These are phyloP conservation scores for Petrophora chlorosata DNA, from an alignment of 2,888 invertebrate species.

Conservation along the genomic window DNA sequence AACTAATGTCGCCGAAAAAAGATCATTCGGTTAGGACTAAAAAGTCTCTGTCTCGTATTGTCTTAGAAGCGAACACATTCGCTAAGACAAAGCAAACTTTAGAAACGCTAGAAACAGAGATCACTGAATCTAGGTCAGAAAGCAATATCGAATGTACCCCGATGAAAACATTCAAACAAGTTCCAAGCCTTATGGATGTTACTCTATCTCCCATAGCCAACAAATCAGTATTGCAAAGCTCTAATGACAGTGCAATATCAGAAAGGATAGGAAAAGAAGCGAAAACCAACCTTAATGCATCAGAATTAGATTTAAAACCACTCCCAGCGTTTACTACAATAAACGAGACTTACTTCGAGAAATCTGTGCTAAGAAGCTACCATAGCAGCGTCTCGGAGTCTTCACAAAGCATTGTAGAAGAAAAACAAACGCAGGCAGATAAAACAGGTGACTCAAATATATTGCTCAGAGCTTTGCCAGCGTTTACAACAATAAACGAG, in stretches of 20 bases:
- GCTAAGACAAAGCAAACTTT: slow-evolving; percentile 62
- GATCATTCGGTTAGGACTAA: slow-evolving; percentile 57
- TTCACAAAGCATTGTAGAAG: slow-evolving; percentile 45
- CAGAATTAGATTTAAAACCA: slow-evolving; percentile 43
- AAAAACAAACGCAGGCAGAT: slow-evolving; percentile 32
- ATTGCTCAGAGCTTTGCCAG: slow-evolving; percentile 49
- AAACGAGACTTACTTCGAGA: slow-evolving; percentile 57
- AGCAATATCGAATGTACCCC: slow-evolving; percentile 67
- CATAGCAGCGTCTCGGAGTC: slow-evolving; percentile 59
- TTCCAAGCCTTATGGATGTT: slow-evolving; percentile 62
- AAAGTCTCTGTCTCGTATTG: slow-evolving; percentile 70
- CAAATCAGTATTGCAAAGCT: slow-evolving; percentile 69
- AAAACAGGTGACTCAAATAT: slow-evolving; percentile 23
- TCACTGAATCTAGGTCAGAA: slow-evolving; percentile 43
- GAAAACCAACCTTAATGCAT: slow-evolving; percentile 44
- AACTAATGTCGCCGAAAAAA: slow-evolving; percentile 63
- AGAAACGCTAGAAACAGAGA: slow-evolving; percentile 52
- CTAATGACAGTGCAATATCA: slow-evolving; percentile 55
- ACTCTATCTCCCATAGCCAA: slow-evolving; percentile 73
- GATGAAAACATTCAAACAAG: slow-evolving; percentile 60
- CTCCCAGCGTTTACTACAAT: slow-evolving; percentile 61
- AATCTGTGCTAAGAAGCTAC: slow-evolving; percentile 67
- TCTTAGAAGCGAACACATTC: slow-evolving; percentile 73
- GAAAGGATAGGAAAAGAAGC: slow-evolving; percentile 46
- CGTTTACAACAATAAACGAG: slow-evolving; percentile 59